These are phyloP conservation scores for Sorex araneus DNA, from an alignment of 2,113 vertebrate genomes.

Conservation along the genomic window DNA sequence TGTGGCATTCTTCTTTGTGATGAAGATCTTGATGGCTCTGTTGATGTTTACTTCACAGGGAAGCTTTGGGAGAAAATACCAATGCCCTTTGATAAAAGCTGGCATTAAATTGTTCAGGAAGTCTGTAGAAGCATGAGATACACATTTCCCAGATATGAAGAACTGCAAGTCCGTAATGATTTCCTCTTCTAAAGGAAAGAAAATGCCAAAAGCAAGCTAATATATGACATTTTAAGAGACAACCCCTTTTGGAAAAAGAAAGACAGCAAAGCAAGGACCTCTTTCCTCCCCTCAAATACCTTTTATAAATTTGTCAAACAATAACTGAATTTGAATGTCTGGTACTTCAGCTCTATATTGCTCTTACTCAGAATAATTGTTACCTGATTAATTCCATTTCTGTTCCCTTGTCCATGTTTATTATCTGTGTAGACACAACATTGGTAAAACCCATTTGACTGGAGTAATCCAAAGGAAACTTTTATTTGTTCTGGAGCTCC, in stretches of 20 bases:
- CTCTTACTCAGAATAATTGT: not conserved
- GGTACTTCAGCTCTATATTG: not conserved
- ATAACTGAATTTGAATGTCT: conserved; percentile 6
- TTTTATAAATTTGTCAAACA: not conserved
- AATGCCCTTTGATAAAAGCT: not conserved
- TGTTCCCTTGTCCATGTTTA: not conserved
- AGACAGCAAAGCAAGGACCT: not conserved
- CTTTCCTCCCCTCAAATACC: not conserved
- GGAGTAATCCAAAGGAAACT: conserved; percentile 53
- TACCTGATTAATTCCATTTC: not conserved
- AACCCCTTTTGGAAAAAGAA: not conserved
- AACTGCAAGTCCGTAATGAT: not conserved
- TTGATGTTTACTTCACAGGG: not conserved
- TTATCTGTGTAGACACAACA: not conserved
- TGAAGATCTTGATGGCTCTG: not conserved
- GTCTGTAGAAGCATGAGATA: not conserved
- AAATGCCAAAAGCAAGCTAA: not conserved
- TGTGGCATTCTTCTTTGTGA: not conserved
- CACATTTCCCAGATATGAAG: not conserved
- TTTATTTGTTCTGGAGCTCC: not conserved
- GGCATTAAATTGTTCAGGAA: too few relatives aligned
- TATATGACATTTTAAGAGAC: not conserved
- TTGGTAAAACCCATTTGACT: conserved; percentile 26
- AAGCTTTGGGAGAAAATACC: not conserved
- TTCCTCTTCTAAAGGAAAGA: not conserved